Conservation (phyloP, 2,888 invertebrate species). For the Balanococcus diminutus region DNA sequence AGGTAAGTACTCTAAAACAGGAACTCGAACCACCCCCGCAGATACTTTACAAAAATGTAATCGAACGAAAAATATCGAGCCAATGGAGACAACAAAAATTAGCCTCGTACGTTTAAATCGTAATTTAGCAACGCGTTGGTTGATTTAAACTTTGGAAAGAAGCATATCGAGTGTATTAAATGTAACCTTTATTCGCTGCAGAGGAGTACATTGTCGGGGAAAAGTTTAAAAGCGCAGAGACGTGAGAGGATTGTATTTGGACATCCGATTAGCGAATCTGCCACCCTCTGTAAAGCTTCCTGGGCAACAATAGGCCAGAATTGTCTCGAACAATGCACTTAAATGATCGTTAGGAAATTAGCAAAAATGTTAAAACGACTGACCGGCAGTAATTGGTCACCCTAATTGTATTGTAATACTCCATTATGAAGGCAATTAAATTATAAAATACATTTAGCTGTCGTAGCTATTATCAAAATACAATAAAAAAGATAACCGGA, state of each 20-base stretch:
- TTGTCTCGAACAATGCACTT: slow-evolving; percentile 61
- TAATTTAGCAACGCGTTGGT: slow-evolving; percentile 48
- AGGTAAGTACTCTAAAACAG: not conserved
- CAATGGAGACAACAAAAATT: not conserved
- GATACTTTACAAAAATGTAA: not conserved
- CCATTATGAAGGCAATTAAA: slow-evolving; percentile 54
- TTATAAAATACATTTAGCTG: slow-evolving; percentile 51
- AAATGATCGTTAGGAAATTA: slow-evolving; percentile 60
- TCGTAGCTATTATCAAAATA: slow-evolving; percentile 27
- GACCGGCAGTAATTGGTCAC: slow-evolving; percentile 63
- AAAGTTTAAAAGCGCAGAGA: slow-evolving; percentile 57
- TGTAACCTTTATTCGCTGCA: slow-evolving; percentile 51
- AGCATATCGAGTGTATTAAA: slow-evolving; percentile 48
- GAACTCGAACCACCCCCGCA: not conserved
- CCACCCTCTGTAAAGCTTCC: slow-evolving; percentile 56
- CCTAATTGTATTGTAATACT: slow-evolving; percentile 54
- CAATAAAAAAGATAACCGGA: slow-evolving; percentile 30
- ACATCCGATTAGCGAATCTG: slow-evolving; percentile 59
- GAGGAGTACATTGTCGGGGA: slow-evolving; percentile 48
- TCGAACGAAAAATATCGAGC: not conserved
- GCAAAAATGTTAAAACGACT: slow-evolving; percentile 59
- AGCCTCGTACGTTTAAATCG: not conserved
- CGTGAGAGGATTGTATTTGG: slow-evolving; percentile 59
- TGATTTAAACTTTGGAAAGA: slow-evolving; percentile 51
- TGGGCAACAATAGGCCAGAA: slow-evolving; percentile 60